A percentile compares a stretch with the other conserved stretches of the same genome.
Conservation (phyloP, 2,888 invertebrate species). For the Hyppa rectilinea region DNA sequence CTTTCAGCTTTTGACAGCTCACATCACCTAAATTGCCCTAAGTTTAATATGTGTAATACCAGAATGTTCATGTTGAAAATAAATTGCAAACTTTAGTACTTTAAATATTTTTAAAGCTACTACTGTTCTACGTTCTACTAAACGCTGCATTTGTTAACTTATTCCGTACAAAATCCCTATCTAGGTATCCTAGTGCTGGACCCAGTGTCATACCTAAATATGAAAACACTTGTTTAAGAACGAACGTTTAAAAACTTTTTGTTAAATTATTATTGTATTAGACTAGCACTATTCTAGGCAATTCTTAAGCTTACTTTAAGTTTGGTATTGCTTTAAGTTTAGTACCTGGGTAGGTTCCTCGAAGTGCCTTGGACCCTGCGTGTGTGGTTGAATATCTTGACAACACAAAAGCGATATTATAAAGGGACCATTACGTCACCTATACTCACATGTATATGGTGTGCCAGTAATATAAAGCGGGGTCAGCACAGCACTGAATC, state of each 20-base stretch:
- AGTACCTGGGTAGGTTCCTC: not conserved
- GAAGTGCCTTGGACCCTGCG: not conserved
- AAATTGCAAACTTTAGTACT: not conserved
- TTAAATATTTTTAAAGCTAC: not conserved
- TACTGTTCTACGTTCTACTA: too few species aligned
- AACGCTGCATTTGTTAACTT: too few species aligned
- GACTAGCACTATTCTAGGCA: too few species aligned
- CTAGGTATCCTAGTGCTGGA: too few species aligned
- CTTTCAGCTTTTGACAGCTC: too few species aligned
- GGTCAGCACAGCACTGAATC: constrained; percentile 81
- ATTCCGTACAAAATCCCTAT: too few species aligned
- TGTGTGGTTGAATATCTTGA: not conserved
- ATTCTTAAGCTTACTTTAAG: not conserved
- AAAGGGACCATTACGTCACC: constrained; percentile 52
- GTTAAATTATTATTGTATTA: too few species aligned
- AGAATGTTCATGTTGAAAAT: not conserved
- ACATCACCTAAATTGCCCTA: not conserved
- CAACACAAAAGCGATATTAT: constrained; percentile 39
- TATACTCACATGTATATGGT: constrained; percentile 37
- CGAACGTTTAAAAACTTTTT: too few species aligned
- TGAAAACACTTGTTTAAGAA: too few species aligned
- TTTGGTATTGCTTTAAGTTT: not conserved
- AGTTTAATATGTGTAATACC: not conserved
- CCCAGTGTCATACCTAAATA: too few species aligned
- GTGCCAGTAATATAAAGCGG: constrained; percentile 70